Evolutionary conservation across 2,888 invertebrate genomes (phyloP).

Genomic region (Amiota communis): DNA sequence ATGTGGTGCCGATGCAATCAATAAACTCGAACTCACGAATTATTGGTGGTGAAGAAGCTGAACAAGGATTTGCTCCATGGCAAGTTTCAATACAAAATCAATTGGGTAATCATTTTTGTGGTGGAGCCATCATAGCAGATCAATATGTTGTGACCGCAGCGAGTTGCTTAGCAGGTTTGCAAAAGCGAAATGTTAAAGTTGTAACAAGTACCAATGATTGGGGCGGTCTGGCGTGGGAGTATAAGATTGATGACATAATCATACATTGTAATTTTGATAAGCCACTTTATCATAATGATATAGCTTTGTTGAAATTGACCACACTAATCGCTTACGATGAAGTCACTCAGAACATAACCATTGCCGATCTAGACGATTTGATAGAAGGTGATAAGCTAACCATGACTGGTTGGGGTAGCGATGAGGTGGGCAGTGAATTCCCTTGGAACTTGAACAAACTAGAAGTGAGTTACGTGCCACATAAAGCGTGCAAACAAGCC

Average conservation of each 20-base stretch:
- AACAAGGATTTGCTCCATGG: slow-evolving; percentile 62
- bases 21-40: slow-evolving; percentile 53
- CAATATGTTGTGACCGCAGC: slow-evolving; percentile 69
- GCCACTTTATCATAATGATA: slow-evolving; percentile 76
- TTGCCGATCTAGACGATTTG: slow-evolving; percentile 76
- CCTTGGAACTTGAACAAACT: slow-evolving; percentile 76
- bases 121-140: slow-evolving; percentile 67
- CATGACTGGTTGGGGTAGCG: slow-evolving; percentile 79
- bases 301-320: slow-evolving; percentile 79
- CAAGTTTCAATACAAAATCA: slow-evolving; percentile 69
- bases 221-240: slow-evolving; percentile 55
- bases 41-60: slow-evolving; percentile 59
- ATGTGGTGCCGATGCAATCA: neutral
- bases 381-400: slow-evolving; percentile 73
- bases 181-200: slow-evolving; percentile 56
- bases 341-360: slow-evolving; percentile 75
- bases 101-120: slow-evolving; percentile 68
- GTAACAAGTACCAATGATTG: slow-evolving; percentile 69
- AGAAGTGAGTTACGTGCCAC: slow-evolving; percentile 74
- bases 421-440: slow-evolving; percentile 73
- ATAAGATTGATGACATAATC: slow-evolving; percentile 58
- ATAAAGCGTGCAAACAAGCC: slow-evolving; percentile 74
- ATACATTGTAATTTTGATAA: slow-evolving; percentile 67
- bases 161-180: slow-evolving; percentile 66
- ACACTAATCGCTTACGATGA: slow-evolving; percentile 75